These are phyloP conservation scores for Papilio glaucus DNA, from an alignment of 1,140 invertebrate species.

Conservation along the genomic window DNA sequence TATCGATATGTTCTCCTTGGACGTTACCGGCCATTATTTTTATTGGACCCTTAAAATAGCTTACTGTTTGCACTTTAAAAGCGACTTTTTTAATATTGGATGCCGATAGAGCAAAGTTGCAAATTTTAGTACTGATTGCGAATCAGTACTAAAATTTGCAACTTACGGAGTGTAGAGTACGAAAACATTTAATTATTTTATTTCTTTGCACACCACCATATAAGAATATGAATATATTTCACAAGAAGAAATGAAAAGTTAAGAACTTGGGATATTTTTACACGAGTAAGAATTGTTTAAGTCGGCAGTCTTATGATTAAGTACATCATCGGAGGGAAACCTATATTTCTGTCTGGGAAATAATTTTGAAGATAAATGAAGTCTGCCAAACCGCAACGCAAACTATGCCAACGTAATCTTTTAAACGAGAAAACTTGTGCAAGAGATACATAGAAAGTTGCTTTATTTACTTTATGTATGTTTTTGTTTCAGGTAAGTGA, in stretches of 20 bases:
- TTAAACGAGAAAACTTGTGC: conserved; percentile 2
- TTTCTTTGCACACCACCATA: no score
- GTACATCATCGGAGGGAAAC: neutral
- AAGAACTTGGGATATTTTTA: neutral
- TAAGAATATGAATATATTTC: no score
- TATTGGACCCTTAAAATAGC: no score
- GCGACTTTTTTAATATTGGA: no score
- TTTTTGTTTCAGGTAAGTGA: conserved; percentile 14
- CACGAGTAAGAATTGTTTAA: neutral
- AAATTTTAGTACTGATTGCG: no score
- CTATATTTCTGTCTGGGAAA: neutral
- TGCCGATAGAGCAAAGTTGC: no score
- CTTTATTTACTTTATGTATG: neutral
- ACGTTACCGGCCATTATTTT: no score
- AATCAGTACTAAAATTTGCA: no score
- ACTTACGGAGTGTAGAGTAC: no score
- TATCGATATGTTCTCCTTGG: no score
- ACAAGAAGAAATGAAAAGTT: neutral
- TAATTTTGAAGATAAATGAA: neutral
- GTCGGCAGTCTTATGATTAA: neutral
- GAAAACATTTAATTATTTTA: no score
- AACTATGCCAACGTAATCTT: neutral
- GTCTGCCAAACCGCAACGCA: neutral
- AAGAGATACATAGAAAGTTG: neutral
- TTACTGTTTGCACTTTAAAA: no score